Percentiles rank a stretch among this genome's conserved stretches.
phyloP scores from a whole-genome alignment of 2,888 invertebrate species.

The Drosophila cognata region DNA sequence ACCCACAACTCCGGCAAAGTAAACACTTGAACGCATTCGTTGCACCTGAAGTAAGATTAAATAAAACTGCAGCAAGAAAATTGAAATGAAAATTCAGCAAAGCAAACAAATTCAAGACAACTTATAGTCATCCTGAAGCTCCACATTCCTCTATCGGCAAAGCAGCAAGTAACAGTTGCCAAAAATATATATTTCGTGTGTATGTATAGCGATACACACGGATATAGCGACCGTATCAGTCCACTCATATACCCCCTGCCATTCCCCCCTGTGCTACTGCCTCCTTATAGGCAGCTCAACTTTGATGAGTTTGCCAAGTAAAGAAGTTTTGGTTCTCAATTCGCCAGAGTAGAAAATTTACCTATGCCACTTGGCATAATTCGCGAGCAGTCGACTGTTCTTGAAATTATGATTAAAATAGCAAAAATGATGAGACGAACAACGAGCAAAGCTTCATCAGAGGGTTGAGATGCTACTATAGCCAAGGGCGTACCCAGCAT shows the following conservation, averaged over 20 bases:
- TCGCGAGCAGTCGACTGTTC: constrained; percentile 45
- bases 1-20: constrained; percentile 33
- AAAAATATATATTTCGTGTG: constrained; percentile 36
- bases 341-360: constrained; percentile 22
- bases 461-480: not conserved
- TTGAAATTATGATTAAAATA: constrained; percentile 72
- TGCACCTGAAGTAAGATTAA: constrained; percentile 79
- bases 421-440: constrained; percentile 52
- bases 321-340: constrained; percentile 28
- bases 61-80: constrained; percentile 72
- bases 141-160: constrained; percentile 6
- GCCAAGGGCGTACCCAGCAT: not conserved
- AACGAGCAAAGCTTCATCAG: constrained; percentile 26
- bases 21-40: constrained; percentile 65
- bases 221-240: constrained; percentile 16
- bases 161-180: constrained; percentile 20
- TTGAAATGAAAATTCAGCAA: constrained; percentile 78
- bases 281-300: constrained; percentile 52
- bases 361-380: constrained; percentile 28
- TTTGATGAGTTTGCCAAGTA: constrained; percentile 74
- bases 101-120: constrained; percentile 73
- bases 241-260: constrained; percentile 8
- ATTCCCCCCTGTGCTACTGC: not conserved
- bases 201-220: not conserved
- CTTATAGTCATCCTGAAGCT: constrained; percentile 50